phyloP scores from a whole-genome alignment of 2,888 invertebrate species.

The Itoplectis maculator region DNA sequence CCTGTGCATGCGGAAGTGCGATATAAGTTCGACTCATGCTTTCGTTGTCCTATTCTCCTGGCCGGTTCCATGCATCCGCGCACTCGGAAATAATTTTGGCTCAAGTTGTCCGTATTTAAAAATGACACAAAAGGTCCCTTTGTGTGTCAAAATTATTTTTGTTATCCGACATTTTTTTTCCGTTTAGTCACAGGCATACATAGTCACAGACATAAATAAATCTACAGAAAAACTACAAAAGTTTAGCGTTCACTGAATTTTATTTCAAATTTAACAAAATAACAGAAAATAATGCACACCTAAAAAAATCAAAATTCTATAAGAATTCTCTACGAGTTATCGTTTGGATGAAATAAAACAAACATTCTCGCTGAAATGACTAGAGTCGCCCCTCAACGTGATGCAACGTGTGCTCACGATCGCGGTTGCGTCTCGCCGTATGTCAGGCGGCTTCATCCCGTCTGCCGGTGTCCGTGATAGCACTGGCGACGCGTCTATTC shows the following conservation, averaged over 20 bases:
- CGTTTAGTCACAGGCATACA: too few species aligned
- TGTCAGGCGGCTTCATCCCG: slow-evolving; percentile 22
- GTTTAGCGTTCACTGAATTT: too few species aligned
- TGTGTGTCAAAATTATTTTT: too few species aligned
- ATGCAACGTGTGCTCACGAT: slow-evolving; percentile 29
- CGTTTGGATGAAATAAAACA: too few species aligned
- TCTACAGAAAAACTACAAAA: too few species aligned
- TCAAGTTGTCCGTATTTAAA: slow-evolving; percentile 2
- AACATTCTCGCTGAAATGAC: not conserved
- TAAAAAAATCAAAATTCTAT: too few species aligned
- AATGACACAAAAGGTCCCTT: too few species aligned
- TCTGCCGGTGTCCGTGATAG: slow-evolving; percentile 34
- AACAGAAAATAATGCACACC: too few species aligned
- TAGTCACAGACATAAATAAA: too few species aligned
- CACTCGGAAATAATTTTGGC: slow-evolving; percentile 17
- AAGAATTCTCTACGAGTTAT: too few species aligned
- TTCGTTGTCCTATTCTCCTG: slow-evolving; percentile 14
- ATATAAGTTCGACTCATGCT: not conserved
- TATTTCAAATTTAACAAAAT: too few species aligned
- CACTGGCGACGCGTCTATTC: slow-evolving; percentile 38
- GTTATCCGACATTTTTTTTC: too few species aligned
- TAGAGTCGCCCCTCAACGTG: slow-evolving; percentile 1
- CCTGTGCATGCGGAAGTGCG: not conserved
- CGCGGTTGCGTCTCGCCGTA: slow-evolving; percentile 32
- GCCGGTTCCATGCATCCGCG: not conserved